Base-by-base conservation (phyloP, 2,113 vertebrate genomes). In the Vicugna pacos region DNA sequence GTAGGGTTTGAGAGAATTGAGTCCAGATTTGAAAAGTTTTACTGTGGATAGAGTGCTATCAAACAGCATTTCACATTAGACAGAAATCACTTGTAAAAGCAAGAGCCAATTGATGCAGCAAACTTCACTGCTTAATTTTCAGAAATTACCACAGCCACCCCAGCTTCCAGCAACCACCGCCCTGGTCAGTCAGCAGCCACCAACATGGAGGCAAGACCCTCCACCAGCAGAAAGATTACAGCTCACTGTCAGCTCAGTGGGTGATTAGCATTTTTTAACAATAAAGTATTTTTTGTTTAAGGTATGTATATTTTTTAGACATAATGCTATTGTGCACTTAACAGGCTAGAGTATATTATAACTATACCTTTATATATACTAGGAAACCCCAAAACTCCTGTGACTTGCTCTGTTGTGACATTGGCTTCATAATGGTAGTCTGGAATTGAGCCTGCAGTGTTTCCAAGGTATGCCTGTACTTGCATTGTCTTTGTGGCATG, bases 401-500 rank as follows among this genome's bases (percentile, higher is more conserved):
- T 35, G 76, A 35, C 32, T 79, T 56, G 20, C 76, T 54, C 56
- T 79, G 56, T 79, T 35, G 50, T 79, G 76, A 79, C 56, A 1
- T 5, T 56, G 52, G 24, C 52, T 56, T 38, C 15, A 56, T n/a
- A 9, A 32, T 20, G 22, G 52, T 79, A 52, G 32, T 42, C n/a
- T 79, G 76, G 32, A 79, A 26, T 12, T 5, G 8, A 56, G 32
- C 22, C 52, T 79, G 52, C 13, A 26, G 0, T 56, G 56, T 79
- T 52, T 79, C 76, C 24, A 22, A 79, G 22, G 50, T n/a, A 56
- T 38, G 52, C 76, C 52, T 79, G 52, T 56, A 56, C 56, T 79
- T 90, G n/a, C 22, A 3, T 82, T 95, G 96, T 92, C n/a, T 94
- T 87, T 93, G 35, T 84, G n/a, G 14, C 17, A 8, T 92, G 50